A percentile compares a stretch with the other conserved stretches of the same genome.
These are phyloP conservation scores for Paradoxurus hermaphroditus DNA, from an alignment of 2,113 vertebrate genomes.

Conservation along the genomic window DNA sequence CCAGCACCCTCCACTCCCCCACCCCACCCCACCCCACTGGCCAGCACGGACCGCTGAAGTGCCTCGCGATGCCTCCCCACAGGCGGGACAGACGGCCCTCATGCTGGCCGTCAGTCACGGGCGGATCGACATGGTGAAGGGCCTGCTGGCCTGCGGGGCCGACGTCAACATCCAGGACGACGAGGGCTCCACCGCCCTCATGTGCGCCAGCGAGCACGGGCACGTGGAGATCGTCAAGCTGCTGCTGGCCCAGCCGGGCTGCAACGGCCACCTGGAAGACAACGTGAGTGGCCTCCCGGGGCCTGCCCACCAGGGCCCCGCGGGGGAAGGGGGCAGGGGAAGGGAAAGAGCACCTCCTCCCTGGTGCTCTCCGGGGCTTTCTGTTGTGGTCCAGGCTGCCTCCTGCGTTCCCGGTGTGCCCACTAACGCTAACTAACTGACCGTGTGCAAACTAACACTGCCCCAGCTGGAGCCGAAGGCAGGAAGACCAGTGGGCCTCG, in stretches of 20 bases:
- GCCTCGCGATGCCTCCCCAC: not conserved
- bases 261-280: constrained; percentile 94
- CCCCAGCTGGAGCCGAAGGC: not conserved
- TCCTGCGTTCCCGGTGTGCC: too few species aligned
- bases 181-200: constrained; percentile 96
- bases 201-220: constrained; percentile 98
- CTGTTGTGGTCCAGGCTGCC: not conserved
- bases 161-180: constrained; percentile 97
- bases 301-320: not conserved
- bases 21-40: too few species aligned
- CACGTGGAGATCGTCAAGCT: constrained; percentile 97
- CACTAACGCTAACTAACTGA: too few species aligned
- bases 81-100: constrained; percentile 97
- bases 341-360: not conserved
- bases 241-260: constrained; percentile 92
- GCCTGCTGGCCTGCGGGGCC: constrained; percentile 91
- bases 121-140: constrained; percentile 97
- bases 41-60: not conserved
- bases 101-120: constrained; percentile 98
- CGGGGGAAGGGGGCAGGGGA: too few species aligned
- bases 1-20: fast-evolving
- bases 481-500: not conserved
- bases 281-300: constrained; percentile 84
- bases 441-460: too few species aligned
- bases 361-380: not conserved